Evolutionary conservation across 2,113 vertebrate species (phyloP), one percentile per base, ranked within the genome.

Genomic region (Scortum barcoo): DNA sequence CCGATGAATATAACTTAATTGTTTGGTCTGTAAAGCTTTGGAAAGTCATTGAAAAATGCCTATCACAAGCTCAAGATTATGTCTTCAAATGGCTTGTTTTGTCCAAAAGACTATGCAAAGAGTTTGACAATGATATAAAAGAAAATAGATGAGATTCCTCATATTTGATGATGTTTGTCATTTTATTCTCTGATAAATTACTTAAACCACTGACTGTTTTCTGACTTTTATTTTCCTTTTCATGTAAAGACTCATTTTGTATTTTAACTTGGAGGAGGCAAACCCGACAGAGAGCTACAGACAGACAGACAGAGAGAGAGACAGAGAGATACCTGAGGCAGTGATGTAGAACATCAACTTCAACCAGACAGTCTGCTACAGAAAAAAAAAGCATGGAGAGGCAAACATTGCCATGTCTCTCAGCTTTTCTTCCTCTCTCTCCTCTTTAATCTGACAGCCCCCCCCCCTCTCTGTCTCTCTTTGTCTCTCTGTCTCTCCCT

Each of bases 381-480:
- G 68, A 66, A 84, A 84, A 72, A 71, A 54, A 81, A 83, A 72
- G 74, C 66, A 70, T 51, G 54, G 69, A 33, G 83, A 90, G 72
- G 72, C 86, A 79, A 90, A 85, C 83, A 77, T 79, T 28, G 51
- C 19, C 71, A 81, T 67, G 76, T 92, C 90, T 89, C 86, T 87
- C 76, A 83, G 84, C 81, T 74, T 88, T 86, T 80, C 80, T 76
- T 74, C 53, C 40, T 56, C 74, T 70, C 83, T 77, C 78, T 81
- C 69, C 84, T 84, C 86, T 91, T 88, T 88, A 89, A 90, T 91
- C 86, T 86, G 85, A 89, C 84, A 87, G 84, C 70, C 74, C 24
- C 77, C 57, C 80, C 82, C 66, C 28, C 69, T 80, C 56, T 75
- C 20, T 72, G 53, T 75, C 56, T 66, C 12, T 71, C 54, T 81